Evolutionary conservation across 2,113 vertebrate species (phyloP), one percentile per base, ranked within the genome.

Genomic region (Eulemur rufifrons): DNA sequence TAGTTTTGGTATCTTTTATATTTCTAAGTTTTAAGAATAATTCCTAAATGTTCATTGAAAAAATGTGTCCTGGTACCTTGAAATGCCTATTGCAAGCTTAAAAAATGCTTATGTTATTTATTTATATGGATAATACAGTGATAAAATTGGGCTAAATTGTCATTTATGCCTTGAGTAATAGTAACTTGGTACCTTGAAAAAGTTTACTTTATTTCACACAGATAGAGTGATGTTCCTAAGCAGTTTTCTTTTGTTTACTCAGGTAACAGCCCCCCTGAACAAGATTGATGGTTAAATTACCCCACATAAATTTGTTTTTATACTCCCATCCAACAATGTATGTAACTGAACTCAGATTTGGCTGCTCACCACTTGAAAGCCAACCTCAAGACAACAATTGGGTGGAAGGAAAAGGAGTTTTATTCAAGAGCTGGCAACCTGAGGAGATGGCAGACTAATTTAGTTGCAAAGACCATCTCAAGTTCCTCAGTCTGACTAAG

Each of bases 151-250:
- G 17, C 25, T 76, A 91, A 94, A 69, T 85, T 96, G 37, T 85
- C 50, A 29, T 88, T 84, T 85, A 61, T 91, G 82, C 37, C 63
- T 25, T 63, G 47, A 84, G 45, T 56, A 84, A 27, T 50, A 91
- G 64, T 81, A 20, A 91, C 59, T 91, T 94, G 52, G 15, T 77
- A 77, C 37, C n/a, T 91, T 78, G 77, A 69, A 81, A 96, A 86
- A 94, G 6, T 88, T 88, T 69, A 95, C 74, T 95, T 84, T 94
- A 80, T 54, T 91, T 94, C 37, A 89, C 29, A 92, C 61, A 78
- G 84, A 69, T 96, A 94, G 91, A 69, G 52, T 47, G 50, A 59
- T 92, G 61, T 89, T 37, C 37, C 27, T 69, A 64, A 89, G 45
- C 45, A 83, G 77, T 71, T 89, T 52, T 89, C 56, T 87, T 89